Conservation (phyloP, 2,888 invertebrate species). For the Megamerina dolium region DNA sequence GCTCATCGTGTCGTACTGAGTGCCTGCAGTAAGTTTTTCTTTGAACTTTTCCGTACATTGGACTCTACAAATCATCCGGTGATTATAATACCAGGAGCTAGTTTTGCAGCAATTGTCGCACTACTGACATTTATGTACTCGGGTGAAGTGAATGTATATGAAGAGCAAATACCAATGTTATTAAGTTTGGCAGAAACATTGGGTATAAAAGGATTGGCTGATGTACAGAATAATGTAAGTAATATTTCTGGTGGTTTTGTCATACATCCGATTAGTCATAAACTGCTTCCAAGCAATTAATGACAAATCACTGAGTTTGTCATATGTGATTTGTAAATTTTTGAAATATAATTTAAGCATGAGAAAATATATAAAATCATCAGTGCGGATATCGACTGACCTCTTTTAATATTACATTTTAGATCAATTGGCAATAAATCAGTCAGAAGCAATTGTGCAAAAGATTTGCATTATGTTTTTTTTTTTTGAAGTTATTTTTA, state of each 20-base stretch:
- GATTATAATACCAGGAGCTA: conserved; percentile 48
- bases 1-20: conserved; percentile 83
- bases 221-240: conserved; percentile 66
- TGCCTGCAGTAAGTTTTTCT: conserved; percentile 82
- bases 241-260: too few species aligned
- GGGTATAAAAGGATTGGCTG: conserved; percentile 76
- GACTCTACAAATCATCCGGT: conserved; percentile 48
- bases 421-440: too few species aligned
- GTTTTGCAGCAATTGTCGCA: conserved; percentile 53
- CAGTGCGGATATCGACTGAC: too few species aligned
- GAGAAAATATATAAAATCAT: neutral
- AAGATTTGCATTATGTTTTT: too few species aligned
- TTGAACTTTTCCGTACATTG: conserved; percentile 65
- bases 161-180: conserved; percentile 69
- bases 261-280: too few species aligned
- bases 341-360: neutral
- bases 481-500: too few species aligned
- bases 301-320: neutral
- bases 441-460: too few species aligned
- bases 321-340: neutral
- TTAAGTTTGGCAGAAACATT: conserved; percentile 72
- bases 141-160: conserved; percentile 79
- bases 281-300: too few species aligned
- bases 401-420: too few species aligned
- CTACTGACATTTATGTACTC: conserved; percentile 83